phyloP scores from a whole-genome alignment of 1,140 invertebrate genomes.

The Agrilus planipennis region DNA sequence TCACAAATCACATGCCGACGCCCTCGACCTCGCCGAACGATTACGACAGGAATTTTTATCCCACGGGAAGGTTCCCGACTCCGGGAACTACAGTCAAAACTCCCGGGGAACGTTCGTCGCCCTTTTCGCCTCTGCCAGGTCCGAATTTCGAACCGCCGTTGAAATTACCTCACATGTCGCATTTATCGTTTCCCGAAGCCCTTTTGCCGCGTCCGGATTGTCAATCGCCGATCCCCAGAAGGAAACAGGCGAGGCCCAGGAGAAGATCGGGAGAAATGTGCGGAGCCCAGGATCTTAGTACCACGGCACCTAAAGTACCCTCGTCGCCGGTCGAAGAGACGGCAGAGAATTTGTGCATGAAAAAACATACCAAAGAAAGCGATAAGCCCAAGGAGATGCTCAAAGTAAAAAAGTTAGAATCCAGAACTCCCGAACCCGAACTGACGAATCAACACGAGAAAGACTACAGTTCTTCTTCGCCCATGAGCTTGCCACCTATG shows the following conservation, averaged over 20 bases:
- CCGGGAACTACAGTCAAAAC: conserved; percentile 19
- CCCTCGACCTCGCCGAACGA: conserved; percentile 47
- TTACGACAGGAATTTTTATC: conserved; percentile 32
- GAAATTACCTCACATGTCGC: conserved; percentile 39
- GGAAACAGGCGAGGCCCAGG: conserved; percentile 69
- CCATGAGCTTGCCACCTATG: conserved; percentile 38
- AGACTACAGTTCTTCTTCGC: conserved; percentile 37
- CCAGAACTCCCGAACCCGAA: conserved; percentile 36
- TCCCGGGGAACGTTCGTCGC: conserved; percentile 13
- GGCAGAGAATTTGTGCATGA: conserved; percentile 39
- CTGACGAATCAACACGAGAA: conserved; percentile 30
- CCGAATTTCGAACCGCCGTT: conserved; percentile 22
- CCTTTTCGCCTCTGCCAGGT: conserved; percentile 18
- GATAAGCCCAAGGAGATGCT: conserved; percentile 13
- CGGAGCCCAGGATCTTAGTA: conserved; percentile 47
- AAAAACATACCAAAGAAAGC: conserved; percentile 26
- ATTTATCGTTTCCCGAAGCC: conserved; percentile 37
- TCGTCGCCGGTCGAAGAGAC: conserved; percentile 26
- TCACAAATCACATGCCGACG: conserved; percentile 37
- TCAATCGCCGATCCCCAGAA: conserved; percentile 58
- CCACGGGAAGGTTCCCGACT: conserved; percentile 18
- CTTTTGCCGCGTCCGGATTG: conserved; percentile 32
- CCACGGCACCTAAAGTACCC: conserved; percentile 28
- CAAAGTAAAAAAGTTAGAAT: conserved; percentile 29
- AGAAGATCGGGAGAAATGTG: conserved; percentile 63